A percentile compares a stretch with the other conserved stretches of the same genome.
Conservation (phyloP, 2,888 invertebrate genomes). For the Pyrrhia umbra region DNA sequence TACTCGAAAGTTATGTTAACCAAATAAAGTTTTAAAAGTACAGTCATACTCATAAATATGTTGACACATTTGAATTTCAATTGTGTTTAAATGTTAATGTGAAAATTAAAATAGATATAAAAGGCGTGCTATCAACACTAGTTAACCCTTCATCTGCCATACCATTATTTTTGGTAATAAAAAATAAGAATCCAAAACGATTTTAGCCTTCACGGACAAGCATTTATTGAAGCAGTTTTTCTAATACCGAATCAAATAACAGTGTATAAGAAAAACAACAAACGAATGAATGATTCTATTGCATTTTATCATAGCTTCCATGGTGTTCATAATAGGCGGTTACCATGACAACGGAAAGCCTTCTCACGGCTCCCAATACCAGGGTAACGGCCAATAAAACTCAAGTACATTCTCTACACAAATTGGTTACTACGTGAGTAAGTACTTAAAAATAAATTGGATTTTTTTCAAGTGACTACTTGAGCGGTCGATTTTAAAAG, state of each 20-base stretch:
- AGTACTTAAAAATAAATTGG: slow-evolving; percentile 73
- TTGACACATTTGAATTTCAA: slow-evolving; percentile 52
- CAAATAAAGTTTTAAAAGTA: slow-evolving; percentile 50
- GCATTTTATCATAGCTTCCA: slow-evolving; percentile 55
- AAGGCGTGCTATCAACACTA: slow-evolving; percentile 28
- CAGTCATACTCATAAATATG: slow-evolving; percentile 50
- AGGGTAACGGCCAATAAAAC: slow-evolving; percentile 82
- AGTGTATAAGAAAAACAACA: slow-evolving; percentile 35
- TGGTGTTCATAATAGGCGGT: slow-evolving; percentile 59
- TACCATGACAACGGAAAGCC: slow-evolving; percentile 67
- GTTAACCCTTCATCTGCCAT: slow-evolving; percentile 40
- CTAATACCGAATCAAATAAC: slow-evolving; percentile 40
- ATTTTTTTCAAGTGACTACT: slow-evolving; percentile 63
- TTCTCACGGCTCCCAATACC: slow-evolving; percentile 76
- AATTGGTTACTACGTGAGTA: slow-evolving; percentile 58
- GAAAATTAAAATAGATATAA: slow-evolving; percentile 44
- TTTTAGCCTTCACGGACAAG: slow-evolving; percentile 3
- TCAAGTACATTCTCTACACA: slow-evolving; percentile 77
- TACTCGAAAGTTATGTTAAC: slow-evolving; percentile 33
- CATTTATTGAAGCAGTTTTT: slow-evolving; percentile 21
- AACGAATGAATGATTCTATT: slow-evolving; percentile 39
- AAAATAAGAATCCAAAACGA: slow-evolving; percentile 25
- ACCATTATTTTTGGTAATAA: slow-evolving; percentile 42
- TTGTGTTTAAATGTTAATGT: slow-evolving; percentile 45
- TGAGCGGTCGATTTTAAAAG: slow-evolving; percentile 51